Evolutionary conservation across 2,888 invertebrate genomes (phyloP).

Genomic region (Venustoraphidia nigricollis): DNA sequence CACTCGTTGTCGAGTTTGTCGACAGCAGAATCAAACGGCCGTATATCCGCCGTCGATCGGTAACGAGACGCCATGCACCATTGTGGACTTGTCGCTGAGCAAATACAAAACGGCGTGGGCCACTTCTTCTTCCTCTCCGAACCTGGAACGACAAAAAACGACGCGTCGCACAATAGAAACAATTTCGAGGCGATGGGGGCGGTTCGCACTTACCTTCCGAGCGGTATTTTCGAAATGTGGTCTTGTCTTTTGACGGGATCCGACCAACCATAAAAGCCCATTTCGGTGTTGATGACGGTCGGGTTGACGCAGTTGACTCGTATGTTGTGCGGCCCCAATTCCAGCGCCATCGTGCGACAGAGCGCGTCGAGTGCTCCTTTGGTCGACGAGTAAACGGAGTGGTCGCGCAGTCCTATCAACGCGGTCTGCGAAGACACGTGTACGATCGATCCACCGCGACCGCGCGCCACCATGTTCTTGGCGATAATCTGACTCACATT

Average conservation of each 20-base stretch:
- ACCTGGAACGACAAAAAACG: slow-evolving; percentile 20
- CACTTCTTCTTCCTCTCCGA: slow-evolving; percentile 63
- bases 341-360: slow-evolving; percentile 65
- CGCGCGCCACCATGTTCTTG: slow-evolving; percentile 49
- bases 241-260: slow-evolving; percentile 50
- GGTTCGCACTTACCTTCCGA: slow-evolving; percentile 22
- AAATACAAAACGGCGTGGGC: slow-evolving; percentile 57
- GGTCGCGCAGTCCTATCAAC: slow-evolving; percentile 50
- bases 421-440: slow-evolving; percentile 78
- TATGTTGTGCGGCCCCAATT: slow-evolving; percentile 64
- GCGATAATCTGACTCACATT: slow-evolving; percentile 69
- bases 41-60: slow-evolving; percentile 65
- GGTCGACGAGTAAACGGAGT: slow-evolving; percentile 61
- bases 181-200: neutral
- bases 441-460: slow-evolving; percentile 59
- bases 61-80: slow-evolving; percentile 57
- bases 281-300: slow-evolving; percentile 73
- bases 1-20: too few relatives aligned
- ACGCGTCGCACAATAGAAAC: neutral
- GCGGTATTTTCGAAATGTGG: slow-evolving; percentile 63
- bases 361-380: slow-evolving; percentile 77
- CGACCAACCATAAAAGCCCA: slow-evolving; percentile 70
- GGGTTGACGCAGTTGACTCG: slow-evolving; percentile 84
- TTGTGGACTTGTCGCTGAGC: slow-evolving; percentile 57
- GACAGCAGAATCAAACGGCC: slow-evolving; percentile 22